Conservation (phyloP, 2,888 invertebrate genomes). For the Drosophila ezoana region DNA sequence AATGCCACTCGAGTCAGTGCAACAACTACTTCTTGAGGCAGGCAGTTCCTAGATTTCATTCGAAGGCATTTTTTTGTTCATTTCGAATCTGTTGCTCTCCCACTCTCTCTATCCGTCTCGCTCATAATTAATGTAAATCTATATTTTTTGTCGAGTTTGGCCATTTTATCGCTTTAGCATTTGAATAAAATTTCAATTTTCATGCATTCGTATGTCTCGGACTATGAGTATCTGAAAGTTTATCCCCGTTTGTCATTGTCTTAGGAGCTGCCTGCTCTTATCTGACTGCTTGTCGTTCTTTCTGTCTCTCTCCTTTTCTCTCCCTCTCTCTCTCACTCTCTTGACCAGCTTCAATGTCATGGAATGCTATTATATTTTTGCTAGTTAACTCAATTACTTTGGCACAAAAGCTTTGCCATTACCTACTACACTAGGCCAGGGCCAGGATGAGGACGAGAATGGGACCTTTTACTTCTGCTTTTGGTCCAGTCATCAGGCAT, state of each 20-base stretch:
- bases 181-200: slow-evolving; percentile 75
- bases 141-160: slow-evolving; percentile 33
- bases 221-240: slow-evolving; percentile 37
- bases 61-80: slow-evolving; percentile 15
- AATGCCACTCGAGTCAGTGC: slow-evolving; percentile 32
- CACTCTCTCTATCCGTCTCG: slow-evolving; percentile 7
- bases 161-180: slow-evolving; percentile 48
- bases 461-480: slow-evolving; percentile 15
- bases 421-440: slow-evolving; percentile 39
- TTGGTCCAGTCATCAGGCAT: slow-evolving; percentile 48
- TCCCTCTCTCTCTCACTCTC: not conserved
- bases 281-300: slow-evolving; percentile 14
- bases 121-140: slow-evolving; percentile 76
- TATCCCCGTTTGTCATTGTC: slow-evolving; percentile 42
- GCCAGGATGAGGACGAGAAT: not conserved
- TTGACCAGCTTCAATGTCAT: slow-evolving; percentile 21
- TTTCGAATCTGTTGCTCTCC: not conserved
- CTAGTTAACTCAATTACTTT: slow-evolving; percentile 70
- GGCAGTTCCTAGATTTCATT: slow-evolving; percentile 26
- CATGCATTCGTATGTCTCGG: slow-evolving; percentile 48
- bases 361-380: slow-evolving; percentile 53
- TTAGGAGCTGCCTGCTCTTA: slow-evolving; percentile 10
- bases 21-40: slow-evolving; percentile 25
- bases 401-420: slow-evolving; percentile 50
- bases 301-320: slow-evolving; percentile 1